Conservation (phyloP, 1,140 invertebrate species). For the Procambarus virginalis region DNA sequence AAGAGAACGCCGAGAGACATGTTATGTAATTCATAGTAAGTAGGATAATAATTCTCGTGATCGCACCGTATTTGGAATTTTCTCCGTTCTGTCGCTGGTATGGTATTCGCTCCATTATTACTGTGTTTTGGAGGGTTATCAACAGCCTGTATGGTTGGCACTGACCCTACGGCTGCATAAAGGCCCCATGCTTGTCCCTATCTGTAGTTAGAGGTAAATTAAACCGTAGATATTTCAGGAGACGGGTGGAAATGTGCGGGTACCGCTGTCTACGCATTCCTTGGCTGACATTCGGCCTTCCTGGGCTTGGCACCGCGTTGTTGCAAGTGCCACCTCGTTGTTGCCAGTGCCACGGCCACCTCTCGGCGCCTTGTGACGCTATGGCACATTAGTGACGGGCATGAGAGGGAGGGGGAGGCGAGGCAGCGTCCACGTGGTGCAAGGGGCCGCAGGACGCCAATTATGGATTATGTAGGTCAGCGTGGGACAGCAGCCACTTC, state of each 20-base stretch:
- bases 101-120: neutral
- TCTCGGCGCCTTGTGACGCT: neutral
- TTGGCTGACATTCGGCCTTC: constrained; percentile 5
- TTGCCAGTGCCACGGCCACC: neutral
- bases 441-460: neutral
- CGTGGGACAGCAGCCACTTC: neutral
- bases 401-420: neutral
- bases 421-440: neutral
- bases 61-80: constrained; percentile 15
- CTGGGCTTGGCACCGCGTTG: neutral
- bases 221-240: neutral
- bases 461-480: neutral
- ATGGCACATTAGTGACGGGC: neutral
- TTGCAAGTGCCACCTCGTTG: neutral
- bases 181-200: neutral
- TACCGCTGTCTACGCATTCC: neutral
- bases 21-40: neutral
- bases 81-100: constrained; percentile 5
- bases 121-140: neutral
- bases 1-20: neutral
- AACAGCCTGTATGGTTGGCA: neutral
- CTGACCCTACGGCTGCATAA: neutral
- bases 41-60: constrained; percentile 1
- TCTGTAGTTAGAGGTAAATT: neutral
- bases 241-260: neutral